phyloP scores from a whole-genome alignment of 2,797 vertebrate species.

The Cryptoblepharus egeriae region DNA sequence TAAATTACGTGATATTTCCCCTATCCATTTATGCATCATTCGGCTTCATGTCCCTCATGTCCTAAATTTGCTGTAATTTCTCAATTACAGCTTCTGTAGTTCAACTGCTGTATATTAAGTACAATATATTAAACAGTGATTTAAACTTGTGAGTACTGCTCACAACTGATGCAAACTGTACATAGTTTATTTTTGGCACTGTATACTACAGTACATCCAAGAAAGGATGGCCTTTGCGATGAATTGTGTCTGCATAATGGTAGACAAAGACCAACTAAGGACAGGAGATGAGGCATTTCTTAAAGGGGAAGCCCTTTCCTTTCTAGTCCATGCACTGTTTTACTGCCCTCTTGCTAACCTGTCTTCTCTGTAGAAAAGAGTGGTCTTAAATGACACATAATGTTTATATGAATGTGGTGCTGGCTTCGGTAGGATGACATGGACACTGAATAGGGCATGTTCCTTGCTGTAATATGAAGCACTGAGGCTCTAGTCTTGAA shows the following conservation, averaged over 20 bases:
- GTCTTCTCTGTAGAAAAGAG: neutral
- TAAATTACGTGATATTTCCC: neutral
- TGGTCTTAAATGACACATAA: neutral
- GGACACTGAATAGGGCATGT: neutral
- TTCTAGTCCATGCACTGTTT: neutral
- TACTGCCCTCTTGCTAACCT: neutral
- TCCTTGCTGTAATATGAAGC: neutral
- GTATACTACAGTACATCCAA: neutral
- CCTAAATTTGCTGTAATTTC: neutral
- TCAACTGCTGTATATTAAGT: neutral
- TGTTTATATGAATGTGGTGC: neutral
- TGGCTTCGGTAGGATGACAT: neutral
- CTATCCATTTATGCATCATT: neutral
- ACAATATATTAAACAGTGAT: neutral
- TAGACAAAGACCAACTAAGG: neutral
- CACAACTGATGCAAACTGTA: neutral
- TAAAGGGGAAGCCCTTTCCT: too few relatives aligned
- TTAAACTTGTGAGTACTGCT: neutral
- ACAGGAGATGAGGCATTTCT: neutral
- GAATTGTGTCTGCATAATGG: neutral
- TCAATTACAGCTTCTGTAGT: neutral
- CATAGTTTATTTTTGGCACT: neutral
- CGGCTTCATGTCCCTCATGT: neutral
- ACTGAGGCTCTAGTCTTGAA: neutral
- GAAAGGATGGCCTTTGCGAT: neutral